These are phyloP conservation scores for Colletes collaris DNA, from an alignment of 2,888 invertebrate species.

Conservation along the genomic window DNA sequence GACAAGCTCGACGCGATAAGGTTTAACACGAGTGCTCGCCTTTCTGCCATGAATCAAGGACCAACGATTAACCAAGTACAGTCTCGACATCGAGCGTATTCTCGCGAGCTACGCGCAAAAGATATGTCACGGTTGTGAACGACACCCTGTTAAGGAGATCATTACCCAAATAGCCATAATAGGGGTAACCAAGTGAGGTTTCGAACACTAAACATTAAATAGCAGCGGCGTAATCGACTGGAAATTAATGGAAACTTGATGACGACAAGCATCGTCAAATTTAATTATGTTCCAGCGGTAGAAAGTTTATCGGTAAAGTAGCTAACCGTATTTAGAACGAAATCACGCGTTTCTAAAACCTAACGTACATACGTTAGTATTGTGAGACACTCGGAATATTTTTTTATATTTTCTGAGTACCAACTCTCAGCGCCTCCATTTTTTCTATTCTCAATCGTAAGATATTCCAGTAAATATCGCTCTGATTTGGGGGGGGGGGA, in stretches of 20 bases:
- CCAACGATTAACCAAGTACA: conserved; percentile 25
- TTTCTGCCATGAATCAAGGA: conserved; percentile 15
- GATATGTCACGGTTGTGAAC: conserved; percentile 20
- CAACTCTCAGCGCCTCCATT: too few species aligned
- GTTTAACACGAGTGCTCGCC: conserved; percentile 2
- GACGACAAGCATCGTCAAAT: neutral
- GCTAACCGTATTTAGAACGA: neutral
- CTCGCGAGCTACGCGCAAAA: conserved; percentile 10
- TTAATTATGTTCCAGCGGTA: neutral
- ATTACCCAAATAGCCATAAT: neutral
- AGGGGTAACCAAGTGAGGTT: conserved; percentile 1
- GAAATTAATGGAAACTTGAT: neutral
- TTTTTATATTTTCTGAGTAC: too few species aligned
- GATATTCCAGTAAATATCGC: too few species aligned
- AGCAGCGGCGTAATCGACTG: neutral
- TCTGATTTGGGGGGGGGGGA: too few species aligned
- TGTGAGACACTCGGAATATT: too few species aligned
- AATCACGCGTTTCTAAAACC: too few species aligned
- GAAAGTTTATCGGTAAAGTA: neutral
- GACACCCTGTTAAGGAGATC: conserved; percentile 5
- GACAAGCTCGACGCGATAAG: neutral
- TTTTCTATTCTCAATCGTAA: too few species aligned
- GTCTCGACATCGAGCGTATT: conserved; percentile 4
- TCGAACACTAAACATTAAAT: conserved; percentile 14
- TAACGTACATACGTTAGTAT: too few species aligned